Evolutionary conservation across 2,797 vertebrate species (phyloP).

Genomic region (Sternotherus odoratus): DNA sequence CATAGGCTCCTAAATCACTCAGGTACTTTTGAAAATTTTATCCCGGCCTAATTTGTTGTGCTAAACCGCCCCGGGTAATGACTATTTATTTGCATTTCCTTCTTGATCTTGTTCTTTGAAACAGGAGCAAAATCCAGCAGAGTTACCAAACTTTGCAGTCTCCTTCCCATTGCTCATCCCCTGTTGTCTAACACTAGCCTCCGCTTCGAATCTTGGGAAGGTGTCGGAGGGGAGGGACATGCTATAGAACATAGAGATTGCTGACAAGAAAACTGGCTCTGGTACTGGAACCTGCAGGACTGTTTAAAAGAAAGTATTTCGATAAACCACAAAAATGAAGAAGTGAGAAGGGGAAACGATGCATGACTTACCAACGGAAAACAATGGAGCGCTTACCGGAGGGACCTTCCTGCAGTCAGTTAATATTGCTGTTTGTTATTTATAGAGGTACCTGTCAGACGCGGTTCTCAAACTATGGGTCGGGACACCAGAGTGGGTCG

Average conservation of each 20-base stretch:
- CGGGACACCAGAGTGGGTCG: too few species aligned
- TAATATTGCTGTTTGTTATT: not conserved
- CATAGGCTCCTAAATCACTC: not conserved
- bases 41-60: not conserved
- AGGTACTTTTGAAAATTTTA: not conserved
- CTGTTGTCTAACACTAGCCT: not conserved
- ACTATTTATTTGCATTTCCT: not conserved
- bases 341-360: not conserved
- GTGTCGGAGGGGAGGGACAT: not conserved
- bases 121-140: not conserved
- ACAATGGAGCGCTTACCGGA: fast-evolving
- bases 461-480: too few species aligned
- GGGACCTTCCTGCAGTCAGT: not conserved
- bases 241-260: fast-evolving
- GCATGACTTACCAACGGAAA: not conserved
- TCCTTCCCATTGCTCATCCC: not conserved
- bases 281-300: not conserved
- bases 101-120: not conserved
- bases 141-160: not conserved
- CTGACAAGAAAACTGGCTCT: not conserved
- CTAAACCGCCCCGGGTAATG: fast-evolving
- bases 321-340: not conserved
- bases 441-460: not conserved
- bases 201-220: fast-evolving
- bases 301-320: not conserved